phyloP scores from a whole-genome alignment of 2,113 vertebrate genomes.

The Bubo bubo region DNA sequence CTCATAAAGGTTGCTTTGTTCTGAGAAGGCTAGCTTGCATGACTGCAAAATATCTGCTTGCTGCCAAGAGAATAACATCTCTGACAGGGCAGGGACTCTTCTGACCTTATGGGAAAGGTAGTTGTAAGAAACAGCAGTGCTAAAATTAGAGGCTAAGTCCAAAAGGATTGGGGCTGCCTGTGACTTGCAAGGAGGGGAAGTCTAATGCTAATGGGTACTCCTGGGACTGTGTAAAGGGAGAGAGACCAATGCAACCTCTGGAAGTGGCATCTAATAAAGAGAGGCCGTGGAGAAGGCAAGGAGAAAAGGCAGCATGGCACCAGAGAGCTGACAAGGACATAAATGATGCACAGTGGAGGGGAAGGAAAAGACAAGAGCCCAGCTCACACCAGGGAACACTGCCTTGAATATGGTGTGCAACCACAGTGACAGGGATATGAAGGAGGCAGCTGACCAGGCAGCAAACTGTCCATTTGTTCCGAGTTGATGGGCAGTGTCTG shows the following conservation, averaged over 20 bases:
- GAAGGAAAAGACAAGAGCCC: background rate
- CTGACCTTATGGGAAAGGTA: background rate
- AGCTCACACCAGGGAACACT: background rate
- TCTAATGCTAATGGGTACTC: background rate
- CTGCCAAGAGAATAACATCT: background rate
- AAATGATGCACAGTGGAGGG: background rate
- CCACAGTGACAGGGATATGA: background rate
- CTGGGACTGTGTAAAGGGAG: background rate
- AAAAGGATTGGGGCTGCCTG: background rate
- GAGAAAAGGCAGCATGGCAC: background rate
- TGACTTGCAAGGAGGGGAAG: background rate
- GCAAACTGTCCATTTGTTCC: background rate
- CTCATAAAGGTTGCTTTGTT: background rate
- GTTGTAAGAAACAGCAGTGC: background rate
- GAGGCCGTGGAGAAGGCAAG: background rate
- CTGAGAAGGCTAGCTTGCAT: background rate
- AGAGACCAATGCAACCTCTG: fast-evolving
- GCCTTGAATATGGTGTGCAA: background rate
- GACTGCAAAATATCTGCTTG: background rate
- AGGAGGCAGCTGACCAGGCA: background rate
- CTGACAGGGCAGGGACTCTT: background rate
- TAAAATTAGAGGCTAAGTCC: background rate
- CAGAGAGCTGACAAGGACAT: background rate
- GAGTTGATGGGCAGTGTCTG: background rate
- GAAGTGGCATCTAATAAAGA: background rate